Percentiles rank a stretch among this genome's conserved stretches.
Conservation (phyloP, 1,140 invertebrate species). For the Megalonaias nervosa region DNA sequence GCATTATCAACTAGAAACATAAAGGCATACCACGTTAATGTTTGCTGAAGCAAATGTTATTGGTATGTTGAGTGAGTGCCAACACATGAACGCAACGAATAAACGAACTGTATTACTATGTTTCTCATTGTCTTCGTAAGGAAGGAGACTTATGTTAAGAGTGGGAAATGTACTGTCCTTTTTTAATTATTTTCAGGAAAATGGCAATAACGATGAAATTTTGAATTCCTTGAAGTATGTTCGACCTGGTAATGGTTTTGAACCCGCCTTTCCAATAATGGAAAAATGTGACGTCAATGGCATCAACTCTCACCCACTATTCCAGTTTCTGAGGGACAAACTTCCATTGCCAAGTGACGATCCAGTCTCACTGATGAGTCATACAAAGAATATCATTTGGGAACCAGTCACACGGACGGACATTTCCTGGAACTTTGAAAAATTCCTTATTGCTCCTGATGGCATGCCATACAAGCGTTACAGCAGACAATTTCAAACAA, state of each 20-base stretch:
- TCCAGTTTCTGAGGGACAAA: slow-evolving; percentile 74
- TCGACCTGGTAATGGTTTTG: slow-evolving; percentile 75
- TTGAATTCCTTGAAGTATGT: slow-evolving; percentile 74
- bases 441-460: slow-evolving; percentile 58
- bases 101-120: no score
- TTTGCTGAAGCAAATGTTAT: not conserved
- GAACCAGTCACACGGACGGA: slow-evolving; percentile 55
- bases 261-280: slow-evolving; percentile 73
- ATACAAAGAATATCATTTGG: slow-evolving; percentile 53
- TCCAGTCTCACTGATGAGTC: slow-evolving; percentile 41
- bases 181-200: slow-evolving; percentile 68
- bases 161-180: no score
- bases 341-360: slow-evolving; percentile 65
- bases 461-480: slow-evolving; percentile 73
- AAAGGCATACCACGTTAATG: not conserved
- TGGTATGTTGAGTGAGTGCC: not conserved
- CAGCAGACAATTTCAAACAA: slow-evolving; percentile 64
- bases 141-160: no score
- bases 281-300: slow-evolving; percentile 77
- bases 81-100: not conserved
- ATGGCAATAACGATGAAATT: slow-evolving; percentile 74
- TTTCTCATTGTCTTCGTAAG: no score
- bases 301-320: slow-evolving; percentile 74
- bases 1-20: no score
- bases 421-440: slow-evolving; percentile 63